Evolutionary conservation across 2,888 invertebrate species (phyloP), one percentile per base, ranked within the genome.

Genomic region (Synergus umbraculus): DNA sequence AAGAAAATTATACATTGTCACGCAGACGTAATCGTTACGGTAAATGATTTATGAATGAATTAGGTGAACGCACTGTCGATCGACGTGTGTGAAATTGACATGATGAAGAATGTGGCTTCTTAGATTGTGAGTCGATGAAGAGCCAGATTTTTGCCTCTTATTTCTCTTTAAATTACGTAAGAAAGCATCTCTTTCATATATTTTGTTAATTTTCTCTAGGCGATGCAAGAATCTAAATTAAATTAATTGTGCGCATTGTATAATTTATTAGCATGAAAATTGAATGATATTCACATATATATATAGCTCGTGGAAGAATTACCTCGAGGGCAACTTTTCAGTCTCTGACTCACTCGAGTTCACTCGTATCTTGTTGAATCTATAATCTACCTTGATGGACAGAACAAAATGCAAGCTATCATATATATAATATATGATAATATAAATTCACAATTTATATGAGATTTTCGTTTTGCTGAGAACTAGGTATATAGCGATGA

Each of bases 41-140:
- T 43, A 65, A 73, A 66, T 79, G 81, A 84, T 81, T 84, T 82
- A 83, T 83, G 73, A 81, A 82, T 83, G 78, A 81, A 79, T 81
- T 79, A 63, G 78, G 65, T 79, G 76, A 79, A 79, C 78, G 65
- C 73, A 73, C 66, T 49, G 58, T 54, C 18, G 13, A 29, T n/a
- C n/a, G 43, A 64, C 41, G 77, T 66, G 43, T 29, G 22, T 37
- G 29, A 66, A 79, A 67, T 46, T 37, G 10, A 73, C 18, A 69
- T 29, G 12, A 54, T 29, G 18, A 73, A 73, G 29, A 73, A 12
- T n/a, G 29, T 54, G 29, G 54, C n/a, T 54, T 73, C 41, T 73
- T 54, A 54, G 15, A 54, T 54, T 29, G 22, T 4, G 29, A 54
- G 54, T 12, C 37, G 37, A 41, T 73, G 37, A 37, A 15, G 54